Conservation (phyloP, 2,113 vertebrate species). For the Apodemus speciosus region DNA sequence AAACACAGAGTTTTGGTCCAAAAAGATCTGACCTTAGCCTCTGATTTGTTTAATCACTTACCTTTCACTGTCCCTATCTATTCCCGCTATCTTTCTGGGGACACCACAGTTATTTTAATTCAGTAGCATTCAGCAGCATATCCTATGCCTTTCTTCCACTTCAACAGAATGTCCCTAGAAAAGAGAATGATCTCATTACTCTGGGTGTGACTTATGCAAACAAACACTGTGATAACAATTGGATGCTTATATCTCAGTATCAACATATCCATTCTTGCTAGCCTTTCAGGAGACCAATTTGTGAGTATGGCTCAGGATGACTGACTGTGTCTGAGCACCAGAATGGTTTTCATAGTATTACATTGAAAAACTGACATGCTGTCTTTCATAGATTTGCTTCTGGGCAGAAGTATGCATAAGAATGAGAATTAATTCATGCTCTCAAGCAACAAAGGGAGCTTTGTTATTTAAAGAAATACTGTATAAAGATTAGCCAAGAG, state of each 20-base stretch:
- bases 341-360: slow-evolving; percentile 20
- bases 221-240: slow-evolving; percentile 22
- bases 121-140: background rate
- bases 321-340: background rate
- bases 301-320: background rate
- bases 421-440: slow-evolving; percentile 22
- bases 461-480: slow-evolving; percentile 48
- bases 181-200: background rate
- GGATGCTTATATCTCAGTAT: slow-evolving; percentile 23
- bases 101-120: slow-evolving; percentile 14
- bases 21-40: background rate
- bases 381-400: slow-evolving; percentile 38
- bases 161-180: background rate
- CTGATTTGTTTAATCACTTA: slow-evolving; percentile 37
- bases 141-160: background rate
- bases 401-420: slow-evolving; percentile 43
- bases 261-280: background rate
- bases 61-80: background rate
- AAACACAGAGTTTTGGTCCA: background rate
- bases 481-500: background rate
- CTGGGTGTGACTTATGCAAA: slow-evolving; percentile 7
- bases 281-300: slow-evolving; percentile 21
- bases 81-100: background rate
- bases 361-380: background rate
- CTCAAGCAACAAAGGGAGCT: slow-evolving; percentile 15